phyloP scores from a whole-genome alignment of 1,140 invertebrate species.

The Lepidurus arcticus region DNA sequence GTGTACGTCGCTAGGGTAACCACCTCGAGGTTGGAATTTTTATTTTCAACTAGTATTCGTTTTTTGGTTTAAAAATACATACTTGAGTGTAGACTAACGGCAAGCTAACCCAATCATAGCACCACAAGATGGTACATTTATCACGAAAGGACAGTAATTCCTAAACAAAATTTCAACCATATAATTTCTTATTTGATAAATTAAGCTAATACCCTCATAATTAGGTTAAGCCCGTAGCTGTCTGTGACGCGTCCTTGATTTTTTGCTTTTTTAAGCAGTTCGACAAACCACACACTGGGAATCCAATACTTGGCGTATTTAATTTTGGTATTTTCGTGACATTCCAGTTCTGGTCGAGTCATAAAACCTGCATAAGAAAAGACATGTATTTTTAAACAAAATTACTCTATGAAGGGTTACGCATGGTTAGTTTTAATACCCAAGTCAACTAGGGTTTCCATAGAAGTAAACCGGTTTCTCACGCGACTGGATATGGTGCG shows the following conservation, averaged over 20 bases:
- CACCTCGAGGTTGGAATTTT: conserved; percentile 49
- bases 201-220: conserved; percentile 53
- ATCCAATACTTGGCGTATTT: conserved; percentile 66
- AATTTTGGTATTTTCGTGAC: conserved; percentile 47
- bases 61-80: conserved; percentile 38
- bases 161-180: conserved; percentile 42
- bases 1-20: conserved; percentile 68
- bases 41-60: background rate
- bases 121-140: conserved; percentile 64
- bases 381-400: background rate
- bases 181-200: background rate
- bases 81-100: conserved; percentile 97
- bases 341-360: conserved; percentile 55
- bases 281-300: conserved; percentile 61
- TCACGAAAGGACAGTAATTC: conserved; percentile 61
- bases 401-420: background rate
- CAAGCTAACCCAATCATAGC: conserved; percentile 94
- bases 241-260: conserved; percentile 49
- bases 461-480: conserved; percentile 66
- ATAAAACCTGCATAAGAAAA: conserved; percentile 52
- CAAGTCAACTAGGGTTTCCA: conserved; percentile 66
- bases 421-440: conserved; percentile 47
- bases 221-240: conserved; percentile 56
- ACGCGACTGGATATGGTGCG: conserved; percentile 65
- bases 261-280: conserved; percentile 51